Percentiles rank a stretch among this genome's conserved stretches.
Conservation (phyloP, 2,797 vertebrate genomes). For the Sebastes cheni region DNA sequence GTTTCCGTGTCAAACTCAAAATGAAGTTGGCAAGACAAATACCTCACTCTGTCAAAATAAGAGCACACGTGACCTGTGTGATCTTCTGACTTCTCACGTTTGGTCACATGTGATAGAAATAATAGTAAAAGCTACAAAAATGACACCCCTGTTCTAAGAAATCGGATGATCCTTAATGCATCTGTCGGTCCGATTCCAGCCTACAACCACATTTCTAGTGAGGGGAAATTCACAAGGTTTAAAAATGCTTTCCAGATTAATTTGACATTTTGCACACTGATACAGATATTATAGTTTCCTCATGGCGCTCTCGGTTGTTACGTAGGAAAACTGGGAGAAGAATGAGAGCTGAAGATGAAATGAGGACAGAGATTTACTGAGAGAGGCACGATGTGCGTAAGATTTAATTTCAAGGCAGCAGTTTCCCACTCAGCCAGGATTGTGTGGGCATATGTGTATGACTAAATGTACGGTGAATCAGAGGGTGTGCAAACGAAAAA, state of each 20-base stretch:
- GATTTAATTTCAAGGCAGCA: constrained; percentile 38
- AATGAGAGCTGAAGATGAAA: background rate
- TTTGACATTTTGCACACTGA: background rate
- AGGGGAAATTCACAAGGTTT: background rate
- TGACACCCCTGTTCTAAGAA: background rate
- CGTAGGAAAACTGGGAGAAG: background rate
- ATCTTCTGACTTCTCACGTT: background rate
- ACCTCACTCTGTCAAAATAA: no score
- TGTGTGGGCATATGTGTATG: constrained; percentile 49
- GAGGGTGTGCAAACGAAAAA: constrained; percentile 30
- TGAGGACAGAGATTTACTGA: background rate
- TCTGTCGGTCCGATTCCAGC: background rate
- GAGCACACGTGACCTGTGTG: no score
- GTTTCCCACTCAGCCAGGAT: constrained; percentile 35
- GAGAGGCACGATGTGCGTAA: constrained; percentile 10
- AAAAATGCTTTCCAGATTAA: background rate
- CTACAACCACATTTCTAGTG: background rate
- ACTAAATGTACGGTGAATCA: constrained; percentile 52
- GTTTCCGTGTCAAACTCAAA: no score
- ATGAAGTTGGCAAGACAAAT: no score
- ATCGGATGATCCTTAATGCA: background rate
- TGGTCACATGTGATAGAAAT: background rate
- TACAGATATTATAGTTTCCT: background rate
- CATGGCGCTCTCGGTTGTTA: background rate
- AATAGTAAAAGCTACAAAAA: background rate